phyloP scores from a whole-genome alignment of 1,140 invertebrate genomes.

The Apis laboriosa region DNA sequence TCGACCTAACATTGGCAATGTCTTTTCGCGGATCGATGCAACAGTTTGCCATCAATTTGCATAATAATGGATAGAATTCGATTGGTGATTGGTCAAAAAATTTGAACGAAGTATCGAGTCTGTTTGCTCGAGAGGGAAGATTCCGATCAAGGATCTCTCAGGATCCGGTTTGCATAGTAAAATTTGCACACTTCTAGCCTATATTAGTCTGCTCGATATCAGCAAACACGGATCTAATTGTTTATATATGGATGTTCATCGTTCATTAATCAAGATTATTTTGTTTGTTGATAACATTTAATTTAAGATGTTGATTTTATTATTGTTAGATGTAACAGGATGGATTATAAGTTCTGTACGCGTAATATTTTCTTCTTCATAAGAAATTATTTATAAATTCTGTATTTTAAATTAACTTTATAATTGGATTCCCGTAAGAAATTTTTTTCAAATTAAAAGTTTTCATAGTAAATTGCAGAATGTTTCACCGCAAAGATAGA shows the following conservation, averaged over 20 bases:
- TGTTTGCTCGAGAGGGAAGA: no score
- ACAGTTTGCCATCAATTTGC: constrained; percentile 44
- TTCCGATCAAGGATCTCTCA: background rate
- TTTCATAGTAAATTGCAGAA: background rate
- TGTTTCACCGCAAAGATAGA: background rate
- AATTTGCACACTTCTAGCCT: background rate
- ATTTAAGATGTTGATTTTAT: no score
- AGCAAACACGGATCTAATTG: background rate
- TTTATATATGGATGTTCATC: background rate
- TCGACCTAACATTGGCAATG: no score
- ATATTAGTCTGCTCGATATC: background rate
- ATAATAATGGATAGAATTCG: background rate
- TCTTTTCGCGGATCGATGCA: constrained; percentile 1
- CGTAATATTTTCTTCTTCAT: no score
- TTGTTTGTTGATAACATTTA: no score
- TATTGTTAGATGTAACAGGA: no score
- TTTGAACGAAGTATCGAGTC: background rate
- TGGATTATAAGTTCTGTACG: no score
- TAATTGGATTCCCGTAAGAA: background rate
- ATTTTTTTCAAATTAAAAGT: background rate
- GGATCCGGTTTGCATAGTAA: background rate
- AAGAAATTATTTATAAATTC: background rate
- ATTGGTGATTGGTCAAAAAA: constrained; percentile 32
- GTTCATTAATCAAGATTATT: background rate
- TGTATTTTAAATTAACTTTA: background rate